These are phyloP conservation scores for Sycophila texana DNA, from an alignment of 2,888 invertebrate genomes.

Conservation along the genomic window DNA sequence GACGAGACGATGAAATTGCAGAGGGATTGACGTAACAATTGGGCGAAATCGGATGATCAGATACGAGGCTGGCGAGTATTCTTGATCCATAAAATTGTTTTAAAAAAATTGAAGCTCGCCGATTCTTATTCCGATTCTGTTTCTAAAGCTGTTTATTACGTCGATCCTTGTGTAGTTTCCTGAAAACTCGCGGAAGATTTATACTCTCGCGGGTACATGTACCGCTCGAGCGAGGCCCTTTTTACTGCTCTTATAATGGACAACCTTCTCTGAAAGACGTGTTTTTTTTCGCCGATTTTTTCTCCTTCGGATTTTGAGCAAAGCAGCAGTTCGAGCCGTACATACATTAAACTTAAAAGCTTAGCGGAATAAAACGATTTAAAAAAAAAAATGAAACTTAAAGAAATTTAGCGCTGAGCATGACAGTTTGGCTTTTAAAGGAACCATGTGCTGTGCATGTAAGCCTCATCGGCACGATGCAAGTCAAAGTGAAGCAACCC, in stretches of 20 bases:
- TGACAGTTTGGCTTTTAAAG: constrained; percentile 49
- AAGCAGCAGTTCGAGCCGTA: background rate
- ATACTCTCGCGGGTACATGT: constrained; percentile 28
- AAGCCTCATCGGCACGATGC: constrained; percentile 50
- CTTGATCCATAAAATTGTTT: constrained; percentile 7
- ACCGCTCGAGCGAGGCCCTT: constrained; percentile 34
- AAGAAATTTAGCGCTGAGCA: constrained; percentile 47
- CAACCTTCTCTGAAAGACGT: background rate
- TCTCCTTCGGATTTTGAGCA: background rate
- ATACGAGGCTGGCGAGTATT: background rate
- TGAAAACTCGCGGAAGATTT: constrained; percentile 26
- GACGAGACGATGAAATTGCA: constrained; percentile 35
- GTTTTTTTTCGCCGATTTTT: background rate
- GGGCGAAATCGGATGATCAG: constrained; percentile 7
- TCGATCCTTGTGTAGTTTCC: constrained; percentile 44
- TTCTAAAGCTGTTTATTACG: constrained; percentile 33
- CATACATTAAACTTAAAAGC: background rate
- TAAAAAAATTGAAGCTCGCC: background rate
- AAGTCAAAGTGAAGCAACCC: constrained; percentile 15
- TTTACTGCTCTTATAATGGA: constrained; percentile 35
- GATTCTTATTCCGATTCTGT: constrained; percentile 15
- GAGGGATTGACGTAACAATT: constrained; percentile 18
- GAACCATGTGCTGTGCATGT: constrained; percentile 39
- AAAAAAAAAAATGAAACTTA: constrained; percentile 6
- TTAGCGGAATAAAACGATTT: constrained; percentile 10